Conservation (phyloP, 2,888 invertebrate genomes). For the Heteropelma amictum region DNA sequence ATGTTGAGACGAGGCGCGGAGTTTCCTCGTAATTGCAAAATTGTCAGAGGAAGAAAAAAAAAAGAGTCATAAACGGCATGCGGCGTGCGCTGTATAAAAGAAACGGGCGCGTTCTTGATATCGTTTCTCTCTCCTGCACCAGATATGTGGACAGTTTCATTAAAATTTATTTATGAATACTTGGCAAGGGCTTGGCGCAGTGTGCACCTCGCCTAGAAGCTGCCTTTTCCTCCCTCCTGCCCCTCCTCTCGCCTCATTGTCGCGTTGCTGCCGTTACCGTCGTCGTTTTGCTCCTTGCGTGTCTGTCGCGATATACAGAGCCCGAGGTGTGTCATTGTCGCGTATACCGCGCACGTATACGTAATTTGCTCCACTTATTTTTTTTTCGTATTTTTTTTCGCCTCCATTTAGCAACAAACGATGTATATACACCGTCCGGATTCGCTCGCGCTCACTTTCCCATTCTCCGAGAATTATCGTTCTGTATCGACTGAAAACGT, state of each 20-base stretch:
- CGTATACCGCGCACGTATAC: constrained; percentile 46
- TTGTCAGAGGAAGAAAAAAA: constrained; percentile 19
- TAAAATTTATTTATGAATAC: constrained; percentile 75
- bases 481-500: constrained; percentile 4
- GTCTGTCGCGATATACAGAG: constrained; percentile 57
- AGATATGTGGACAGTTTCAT: constrained; percentile 67
- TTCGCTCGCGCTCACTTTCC: constrained; percentile 40
- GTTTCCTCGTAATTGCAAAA: constrained; percentile 50
- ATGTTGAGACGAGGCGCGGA: constrained; percentile 25
- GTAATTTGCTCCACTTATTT: constrained; percentile 68
- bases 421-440: constrained; percentile 36
- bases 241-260: constrained; percentile 41
- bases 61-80: constrained; percentile 1
- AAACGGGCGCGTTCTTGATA: constrained; percentile 50
- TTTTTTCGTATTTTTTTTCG: constrained; percentile 24
- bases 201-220: constrained; percentile 55
- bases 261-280: constrained; percentile 36
- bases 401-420: constrained; percentile 34
- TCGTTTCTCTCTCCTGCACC: constrained; percentile 44
- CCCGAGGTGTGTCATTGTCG: constrained; percentile 70
- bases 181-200: constrained; percentile 71
- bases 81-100: constrained; percentile 37
- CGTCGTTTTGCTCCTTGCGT: constrained; percentile 36
- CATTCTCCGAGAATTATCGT: constrained; percentile 9
- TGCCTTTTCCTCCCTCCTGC: constrained; percentile 32